Evolutionary conservation across 2,113 vertebrate species (phyloP).

Genomic region (Condylura cristata): DNA sequence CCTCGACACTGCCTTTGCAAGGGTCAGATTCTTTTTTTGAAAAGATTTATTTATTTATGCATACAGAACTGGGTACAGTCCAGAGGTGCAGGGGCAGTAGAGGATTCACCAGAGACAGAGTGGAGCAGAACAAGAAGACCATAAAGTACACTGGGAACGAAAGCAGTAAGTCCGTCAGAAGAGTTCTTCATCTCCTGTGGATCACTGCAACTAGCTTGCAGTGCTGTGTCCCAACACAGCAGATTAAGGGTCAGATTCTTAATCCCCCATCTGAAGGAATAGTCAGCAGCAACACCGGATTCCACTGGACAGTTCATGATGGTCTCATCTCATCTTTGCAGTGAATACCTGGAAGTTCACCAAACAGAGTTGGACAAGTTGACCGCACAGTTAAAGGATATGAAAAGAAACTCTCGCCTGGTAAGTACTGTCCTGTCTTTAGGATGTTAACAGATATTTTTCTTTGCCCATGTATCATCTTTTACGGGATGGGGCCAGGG

Average conservation of each 20-base stretch:
- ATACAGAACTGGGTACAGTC: too few relatives aligned
- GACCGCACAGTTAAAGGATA: slow-evolving; percentile 95
- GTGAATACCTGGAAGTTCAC: slow-evolving; percentile 97
- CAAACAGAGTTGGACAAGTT: slow-evolving; percentile 96
- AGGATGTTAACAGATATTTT: neutral
- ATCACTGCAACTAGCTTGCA: too few relatives aligned
- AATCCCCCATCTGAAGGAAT: neutral
- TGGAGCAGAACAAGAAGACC: too few relatives aligned
- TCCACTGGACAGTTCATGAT: neutral
- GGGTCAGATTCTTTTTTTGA: neutral
- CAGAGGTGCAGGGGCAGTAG: too few relatives aligned
- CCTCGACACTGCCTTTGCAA: neutral
- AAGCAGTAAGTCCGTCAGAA: too few relatives aligned
- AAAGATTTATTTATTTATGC: too few relatives aligned
- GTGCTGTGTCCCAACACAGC: too few relatives aligned
- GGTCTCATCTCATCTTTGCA: slow-evolving; percentile 82
- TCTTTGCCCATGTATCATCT: neutral
- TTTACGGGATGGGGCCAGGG: neutral
- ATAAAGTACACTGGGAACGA: too few relatives aligned
- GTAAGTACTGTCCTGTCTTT: slow-evolving; percentile 84
- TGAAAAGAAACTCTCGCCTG: slow-evolving; percentile 98
- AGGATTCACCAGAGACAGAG: too few relatives aligned
- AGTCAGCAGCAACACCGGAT: neutral
- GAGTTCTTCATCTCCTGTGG: too few relatives aligned
- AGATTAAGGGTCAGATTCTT: neutral